Percentiles rank a stretch among this genome's conserved stretches.
Evolutionary conservation across 2,888 invertebrate genomes (phyloP).

Genomic region (Apeira syringaria): DNA sequence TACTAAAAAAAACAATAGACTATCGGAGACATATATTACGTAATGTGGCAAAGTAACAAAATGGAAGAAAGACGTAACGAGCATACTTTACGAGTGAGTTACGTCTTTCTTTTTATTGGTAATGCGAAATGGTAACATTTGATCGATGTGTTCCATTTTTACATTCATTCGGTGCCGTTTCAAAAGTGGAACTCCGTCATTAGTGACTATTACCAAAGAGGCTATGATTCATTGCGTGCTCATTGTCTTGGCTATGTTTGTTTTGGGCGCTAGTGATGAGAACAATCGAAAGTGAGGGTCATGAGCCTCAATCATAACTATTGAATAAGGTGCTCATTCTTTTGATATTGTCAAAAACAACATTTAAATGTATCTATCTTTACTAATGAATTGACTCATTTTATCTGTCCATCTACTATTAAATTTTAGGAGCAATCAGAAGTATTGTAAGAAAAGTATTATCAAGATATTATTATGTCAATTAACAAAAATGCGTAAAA

Average conservation of each 20-base stretch:
- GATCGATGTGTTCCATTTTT: conserved; percentile 61
- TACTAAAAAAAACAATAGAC: conserved; percentile 33
- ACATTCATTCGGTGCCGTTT: conserved; percentile 44
- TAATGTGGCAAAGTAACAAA: conserved; percentile 20
- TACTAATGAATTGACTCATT: too few species aligned
- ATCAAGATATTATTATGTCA: too few species aligned
- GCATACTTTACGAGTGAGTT: not conserved
- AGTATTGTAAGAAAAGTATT: too few species aligned
- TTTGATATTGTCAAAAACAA: too few species aligned
- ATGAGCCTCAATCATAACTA: not conserved
- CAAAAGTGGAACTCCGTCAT: conserved; percentile 57
- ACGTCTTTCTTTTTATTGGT: conserved; percentile 4
- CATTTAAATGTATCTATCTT: too few species aligned
- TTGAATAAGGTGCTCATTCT: too few species aligned
- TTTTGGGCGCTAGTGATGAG: conserved; percentile 27
- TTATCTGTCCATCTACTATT: too few species aligned
- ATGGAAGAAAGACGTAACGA: conserved; percentile 1
- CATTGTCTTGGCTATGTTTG: conserved; percentile 54
- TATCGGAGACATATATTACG: conserved; percentile 31
- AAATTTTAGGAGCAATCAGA: too few species aligned
- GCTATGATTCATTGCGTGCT: conserved; percentile 62
- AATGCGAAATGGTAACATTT: conserved; percentile 30
- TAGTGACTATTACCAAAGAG: conserved; percentile 63
- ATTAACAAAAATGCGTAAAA: too few species aligned
- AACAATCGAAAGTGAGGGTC: conserved; percentile 14